These are phyloP conservation scores for Pachypsylla venusta DNA, from an alignment of 1,140 invertebrate genomes.

Conservation along the genomic window DNA sequence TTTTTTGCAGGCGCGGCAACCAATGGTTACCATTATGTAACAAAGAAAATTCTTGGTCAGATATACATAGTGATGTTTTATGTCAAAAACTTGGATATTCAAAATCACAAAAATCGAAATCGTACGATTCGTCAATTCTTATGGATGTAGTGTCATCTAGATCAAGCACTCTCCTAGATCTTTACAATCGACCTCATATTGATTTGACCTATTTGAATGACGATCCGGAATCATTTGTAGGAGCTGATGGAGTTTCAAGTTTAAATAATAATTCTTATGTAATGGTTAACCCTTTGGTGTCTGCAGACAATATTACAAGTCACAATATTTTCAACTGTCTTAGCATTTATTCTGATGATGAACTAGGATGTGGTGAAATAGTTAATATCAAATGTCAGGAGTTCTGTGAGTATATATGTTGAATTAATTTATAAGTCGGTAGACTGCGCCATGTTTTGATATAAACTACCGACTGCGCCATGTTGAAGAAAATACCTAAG, in stretches of 20 bases:
- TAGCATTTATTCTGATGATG: not conserved
- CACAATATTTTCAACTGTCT: conserved; percentile 5
- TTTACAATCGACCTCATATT: not conserved
- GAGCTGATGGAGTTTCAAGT: not conserved
- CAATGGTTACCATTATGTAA: conserved; percentile 36
- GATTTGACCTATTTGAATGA: not conserved
- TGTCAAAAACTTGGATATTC: conserved; percentile 38
- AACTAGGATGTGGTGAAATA: not conserved
- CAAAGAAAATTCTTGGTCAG: conserved; percentile 33
- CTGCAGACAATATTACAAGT: not conserved
- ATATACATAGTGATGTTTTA: conserved; percentile 35
- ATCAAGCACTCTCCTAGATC: too few relatives aligned
- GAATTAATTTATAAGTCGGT: too few relatives aligned
- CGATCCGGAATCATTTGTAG: conserved; percentile 3
- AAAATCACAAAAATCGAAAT: conserved; percentile 27
- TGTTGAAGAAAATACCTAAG: too few relatives aligned
- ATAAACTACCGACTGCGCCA: too few relatives aligned
- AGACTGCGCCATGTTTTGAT: too few relatives aligned
- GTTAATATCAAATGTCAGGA: not conserved
- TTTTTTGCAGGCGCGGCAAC: not conserved
- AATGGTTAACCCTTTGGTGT: not conserved
- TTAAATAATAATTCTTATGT: not conserved
- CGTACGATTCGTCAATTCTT: too few relatives aligned
- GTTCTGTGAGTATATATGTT: not conserved
- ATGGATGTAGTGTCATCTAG: too few relatives aligned